Evolutionary conservation across 1,140 invertebrate species (phyloP), one percentile per base, ranked within the genome.

Genomic region (Caenorhabditis latens): DNA sequence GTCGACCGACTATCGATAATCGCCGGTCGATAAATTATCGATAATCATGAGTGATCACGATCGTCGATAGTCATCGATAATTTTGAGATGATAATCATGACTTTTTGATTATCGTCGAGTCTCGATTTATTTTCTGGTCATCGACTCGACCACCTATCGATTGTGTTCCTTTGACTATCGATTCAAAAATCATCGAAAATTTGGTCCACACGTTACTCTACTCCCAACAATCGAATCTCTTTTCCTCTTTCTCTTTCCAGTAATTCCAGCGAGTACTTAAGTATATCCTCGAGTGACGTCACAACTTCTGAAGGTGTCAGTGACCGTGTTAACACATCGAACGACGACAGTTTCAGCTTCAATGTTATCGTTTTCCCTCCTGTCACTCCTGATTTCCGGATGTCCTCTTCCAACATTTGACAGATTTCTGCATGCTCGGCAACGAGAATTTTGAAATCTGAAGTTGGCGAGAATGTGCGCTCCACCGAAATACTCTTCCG

Each of bases 401-500:
- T 42, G 19, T 86, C 48, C 48, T 79, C 43, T 48, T 57, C 46
- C 24, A 75, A 24, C 67, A 57, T 55, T 67, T 9, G 7, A 50
- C 84, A 84, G 21, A 84, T 50, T 84, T 84, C 84, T 16, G 13
- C n/a, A 11, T 63, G 84, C 16, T 48, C 46, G n/a, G 19, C 21
- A 48, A n/a, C 4, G 19, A 84, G 84, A 4, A 86, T 55, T 32
- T 48, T n/a, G 13, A 71, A 75, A 48, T 71, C 84, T 1, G 63
- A 40, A 0, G 84, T 50, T 46, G 65, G 67, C 1, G 65, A 75
- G 48, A 89, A 88, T 42, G 89, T 86, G 21, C 89, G 32, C 65
- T 89, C 89, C 14, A 89, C 87, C n/a, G 86, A 88, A 42, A 89
- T 87, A 67, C 84, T 86, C 40, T 89, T 89, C 16, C 86, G 9